phyloP scores from a whole-genome alignment of 2,888 invertebrate genomes.

The Thecocarcelia acutangulata region DNA sequence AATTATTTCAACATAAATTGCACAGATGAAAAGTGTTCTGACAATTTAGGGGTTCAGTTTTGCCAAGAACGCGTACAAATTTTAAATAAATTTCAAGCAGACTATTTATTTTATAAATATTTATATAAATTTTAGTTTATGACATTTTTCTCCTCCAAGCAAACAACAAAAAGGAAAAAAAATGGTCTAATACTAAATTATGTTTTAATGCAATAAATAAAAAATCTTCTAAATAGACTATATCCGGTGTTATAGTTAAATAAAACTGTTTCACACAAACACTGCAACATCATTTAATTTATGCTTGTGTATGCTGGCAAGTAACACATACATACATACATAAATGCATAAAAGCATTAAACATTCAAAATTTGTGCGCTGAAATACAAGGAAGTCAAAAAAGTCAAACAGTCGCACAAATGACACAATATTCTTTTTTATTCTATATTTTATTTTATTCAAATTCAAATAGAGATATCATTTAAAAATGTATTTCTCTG shows the following conservation, averaged over 20 bases:
- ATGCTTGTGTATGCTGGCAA: conserved; percentile 1
- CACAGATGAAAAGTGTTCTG: background rate
- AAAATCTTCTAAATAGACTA: conserved; percentile 62
- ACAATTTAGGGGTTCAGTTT: background rate
- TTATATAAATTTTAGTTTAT: background rate
- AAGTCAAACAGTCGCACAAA: background rate
- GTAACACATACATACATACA: too few relatives aligned
- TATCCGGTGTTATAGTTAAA: conserved; percentile 58
- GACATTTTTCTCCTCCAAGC: too few relatives aligned
- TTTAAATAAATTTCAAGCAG: background rate
- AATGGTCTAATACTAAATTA: background rate
- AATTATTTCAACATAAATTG: background rate
- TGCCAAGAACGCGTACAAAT: too few relatives aligned
- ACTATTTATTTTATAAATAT: conserved; percentile 9
- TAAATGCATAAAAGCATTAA: too few relatives aligned
- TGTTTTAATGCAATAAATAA: conserved; percentile 49
- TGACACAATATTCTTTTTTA: background rate
- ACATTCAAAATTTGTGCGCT: background rate
- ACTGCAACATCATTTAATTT: background rate
- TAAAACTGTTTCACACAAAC: conserved; percentile 38
- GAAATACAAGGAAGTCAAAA: conserved; percentile 16
- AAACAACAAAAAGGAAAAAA: background rate
- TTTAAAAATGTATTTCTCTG: conserved; percentile 17
- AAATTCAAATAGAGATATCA: conserved; percentile 28
- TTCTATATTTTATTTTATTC: background rate